These are phyloP conservation scores for Cynopterus brachyotis DNA, from an alignment of 2,113 vertebrate species.

Conservation along the genomic window DNA sequence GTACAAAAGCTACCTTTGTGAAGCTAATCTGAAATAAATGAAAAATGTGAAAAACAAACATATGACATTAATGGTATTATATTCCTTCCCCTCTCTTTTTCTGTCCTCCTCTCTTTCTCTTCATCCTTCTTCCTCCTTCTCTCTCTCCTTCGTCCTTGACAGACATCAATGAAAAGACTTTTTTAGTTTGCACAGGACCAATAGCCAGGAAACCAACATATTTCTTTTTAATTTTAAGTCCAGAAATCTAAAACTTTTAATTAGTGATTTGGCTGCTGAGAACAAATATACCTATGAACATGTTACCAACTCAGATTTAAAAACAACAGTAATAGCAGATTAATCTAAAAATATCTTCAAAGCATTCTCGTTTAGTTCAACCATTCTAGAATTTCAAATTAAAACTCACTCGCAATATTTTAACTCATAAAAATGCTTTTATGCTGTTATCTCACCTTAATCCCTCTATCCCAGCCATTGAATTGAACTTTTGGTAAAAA, in stretches of 20 bases:
- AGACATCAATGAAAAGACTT: background rate
- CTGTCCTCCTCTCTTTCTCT: background rate
- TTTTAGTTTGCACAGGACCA: background rate
- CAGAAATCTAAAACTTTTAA: background rate
- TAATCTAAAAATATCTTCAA: background rate
- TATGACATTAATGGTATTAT: conserved; percentile 14
- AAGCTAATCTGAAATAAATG: conserved; percentile 81
- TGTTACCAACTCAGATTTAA: background rate
- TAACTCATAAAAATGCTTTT: background rate
- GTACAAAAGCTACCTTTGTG: conserved; percentile 67
- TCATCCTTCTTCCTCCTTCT: background rate
- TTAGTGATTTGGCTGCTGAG: background rate
- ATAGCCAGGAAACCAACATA: background rate
- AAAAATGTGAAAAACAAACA: conserved; percentile 63
- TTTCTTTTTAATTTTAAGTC: background rate
- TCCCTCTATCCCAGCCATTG: background rate
- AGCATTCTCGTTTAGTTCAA: background rate
- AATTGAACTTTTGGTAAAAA: background rate
- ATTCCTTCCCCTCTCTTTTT: background rate
- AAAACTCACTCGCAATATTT: background rate
- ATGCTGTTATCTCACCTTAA: too few relatives aligned
- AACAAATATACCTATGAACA: background rate
- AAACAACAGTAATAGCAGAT: background rate
- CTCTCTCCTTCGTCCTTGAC: background rate
- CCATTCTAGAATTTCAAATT: background rate